Base-by-base conservation (phyloP, 2,797 vertebrate species). In the Fistularia tabacaria region DNA sequence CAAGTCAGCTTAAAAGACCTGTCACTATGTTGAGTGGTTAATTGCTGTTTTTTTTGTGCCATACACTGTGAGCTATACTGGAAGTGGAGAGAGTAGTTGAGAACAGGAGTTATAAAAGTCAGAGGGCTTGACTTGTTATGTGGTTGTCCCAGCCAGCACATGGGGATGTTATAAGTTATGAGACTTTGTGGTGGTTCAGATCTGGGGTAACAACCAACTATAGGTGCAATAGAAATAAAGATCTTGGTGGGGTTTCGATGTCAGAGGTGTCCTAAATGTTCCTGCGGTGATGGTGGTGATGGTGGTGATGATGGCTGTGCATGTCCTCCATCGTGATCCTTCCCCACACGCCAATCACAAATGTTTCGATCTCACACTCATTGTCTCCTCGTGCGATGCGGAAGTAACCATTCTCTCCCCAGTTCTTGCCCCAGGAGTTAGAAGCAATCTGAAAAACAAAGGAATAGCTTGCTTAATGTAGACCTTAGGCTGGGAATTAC, bases 341-440 rank as follows among this genome's bases (percentile, higher is more conserved):
- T 51, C 95, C 97, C 97, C 97, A 98, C 10, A 92, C 96, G 0
- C 94, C 94, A 10, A 98, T 93, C 77, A 99, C 94, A 41, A 99
- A 98, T 1, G 91, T 80, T 82, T 99, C 97, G 0, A 99, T 95
- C 85, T 98, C 93, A 1, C 96, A 98, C 85, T 99, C 97, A 0
- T 99, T 99, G 59, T 89, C 66, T 2, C 96, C 96, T 0, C 96
- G 93, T 61, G 92, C 86, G 12, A 99, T 98, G 12, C 95, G 94
- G 78, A 99, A 98, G 83, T 91, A 93, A 54, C 97, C 96, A 0
- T 86, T 74, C 79, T 98, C 96, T 0, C 97, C 97, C 97, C 97
- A 99, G 66, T 89, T 91, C 50, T 90, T 94, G 14, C 96, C 96
- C 97, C 97, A 99, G 0, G 96, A 98, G 86, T 99, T 99, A 73